phyloP scores from a whole-genome alignment of 2,888 invertebrate species.

The Icerya purchasi region DNA sequence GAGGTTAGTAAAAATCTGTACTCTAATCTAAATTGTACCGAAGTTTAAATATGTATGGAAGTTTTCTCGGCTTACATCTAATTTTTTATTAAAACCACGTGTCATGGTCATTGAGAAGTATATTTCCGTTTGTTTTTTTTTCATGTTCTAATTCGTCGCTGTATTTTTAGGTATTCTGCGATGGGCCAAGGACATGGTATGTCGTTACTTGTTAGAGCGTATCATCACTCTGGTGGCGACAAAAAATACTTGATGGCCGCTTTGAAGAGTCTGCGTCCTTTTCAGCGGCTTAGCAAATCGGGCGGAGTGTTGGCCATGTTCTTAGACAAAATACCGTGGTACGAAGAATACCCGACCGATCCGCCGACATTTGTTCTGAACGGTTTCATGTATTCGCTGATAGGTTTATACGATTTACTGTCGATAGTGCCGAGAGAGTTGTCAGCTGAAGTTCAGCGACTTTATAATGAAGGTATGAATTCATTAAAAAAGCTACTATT shows the following conservation, averaged over 20 bases:
- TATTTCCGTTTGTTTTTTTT: too few relatives aligned
- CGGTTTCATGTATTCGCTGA: slow-evolving; percentile 91
- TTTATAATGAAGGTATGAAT: slow-evolving; percentile 63
- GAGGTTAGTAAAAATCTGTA: too few relatives aligned
- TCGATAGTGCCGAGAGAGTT: slow-evolving; percentile 48
- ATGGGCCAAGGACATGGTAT: slow-evolving; percentile 98
- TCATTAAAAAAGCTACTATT: slow-evolving; percentile 72
- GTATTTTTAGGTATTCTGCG: slow-evolving; percentile 52
- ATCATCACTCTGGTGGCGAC: slow-evolving; percentile 55
- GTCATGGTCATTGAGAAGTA: too few relatives aligned
- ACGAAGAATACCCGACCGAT: slow-evolving; percentile 81
- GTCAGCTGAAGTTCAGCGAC: slow-evolving; percentile 44
- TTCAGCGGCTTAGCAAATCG: slow-evolving; percentile 44
- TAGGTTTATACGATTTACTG: slow-evolving; percentile 76
- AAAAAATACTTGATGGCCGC: slow-evolving; percentile 61
- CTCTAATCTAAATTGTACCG: background rate
- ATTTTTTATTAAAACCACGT: too few relatives aligned
- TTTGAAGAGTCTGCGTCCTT: slow-evolving; percentile 52
- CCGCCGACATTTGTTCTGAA: slow-evolving; percentile 90
- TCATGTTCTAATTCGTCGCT: background rate
- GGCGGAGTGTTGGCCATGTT: slow-evolving; percentile 72
- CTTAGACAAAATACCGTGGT: slow-evolving; percentile 73
- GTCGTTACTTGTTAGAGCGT: slow-evolving; percentile 81
- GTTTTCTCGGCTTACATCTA: too few relatives aligned
- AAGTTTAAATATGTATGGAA: background rate